Percentiles rank a stretch among this genome's conserved stretches.
Conservation (phyloP, 1,140 invertebrate genomes). For the Panagrolaimus sp. region DNA sequence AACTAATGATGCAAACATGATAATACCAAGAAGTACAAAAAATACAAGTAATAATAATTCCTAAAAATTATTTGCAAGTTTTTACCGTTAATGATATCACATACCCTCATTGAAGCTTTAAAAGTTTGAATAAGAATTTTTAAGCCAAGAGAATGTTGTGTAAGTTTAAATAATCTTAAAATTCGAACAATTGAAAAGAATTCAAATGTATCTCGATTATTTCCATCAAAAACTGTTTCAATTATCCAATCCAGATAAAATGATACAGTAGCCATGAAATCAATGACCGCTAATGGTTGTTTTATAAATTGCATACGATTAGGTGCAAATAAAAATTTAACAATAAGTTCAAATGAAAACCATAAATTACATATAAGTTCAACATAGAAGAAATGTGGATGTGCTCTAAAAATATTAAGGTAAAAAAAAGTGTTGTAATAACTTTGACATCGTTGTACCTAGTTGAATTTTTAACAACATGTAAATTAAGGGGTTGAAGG, state of each 20-base stretch:
- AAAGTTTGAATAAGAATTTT: slow-evolving; percentile 97
- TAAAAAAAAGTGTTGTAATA: too few species aligned
- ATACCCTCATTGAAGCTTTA: slow-evolving; percentile 60
- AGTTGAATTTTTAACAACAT: slow-evolving; percentile 13
- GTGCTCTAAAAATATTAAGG: slow-evolving; percentile 8
- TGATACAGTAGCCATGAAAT: slow-evolving; percentile 78
- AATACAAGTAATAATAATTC: slow-evolving; percentile 87
- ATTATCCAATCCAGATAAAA: slow-evolving; percentile 36
- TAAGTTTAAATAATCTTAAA: slow-evolving; percentile 93
- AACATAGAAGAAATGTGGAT: slow-evolving; percentile 76
- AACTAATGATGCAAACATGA: slow-evolving; percentile 93
- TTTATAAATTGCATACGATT: slow-evolving; percentile 80
- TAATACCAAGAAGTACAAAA: slow-evolving; percentile 67
- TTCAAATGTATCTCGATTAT: slow-evolving; percentile 61
- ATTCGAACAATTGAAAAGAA: slow-evolving; percentile 98
- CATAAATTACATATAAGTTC: slow-evolving; percentile 88
- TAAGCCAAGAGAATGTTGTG: slow-evolving; percentile 86
- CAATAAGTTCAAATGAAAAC: slow-evolving; percentile 83
- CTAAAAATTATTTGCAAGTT: slow-evolving; percentile 71
- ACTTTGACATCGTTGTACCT: not conserved
- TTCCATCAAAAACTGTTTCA: slow-evolving; percentile 3
- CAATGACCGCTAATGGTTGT: slow-evolving; percentile 79
- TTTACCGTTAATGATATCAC: not conserved
- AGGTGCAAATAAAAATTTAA: slow-evolving; percentile 79
- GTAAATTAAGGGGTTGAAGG: not conserved